Evolutionary conservation across 2,797 vertebrate species (phyloP).

Genomic region (Philypnodon macrostomus): DNA sequence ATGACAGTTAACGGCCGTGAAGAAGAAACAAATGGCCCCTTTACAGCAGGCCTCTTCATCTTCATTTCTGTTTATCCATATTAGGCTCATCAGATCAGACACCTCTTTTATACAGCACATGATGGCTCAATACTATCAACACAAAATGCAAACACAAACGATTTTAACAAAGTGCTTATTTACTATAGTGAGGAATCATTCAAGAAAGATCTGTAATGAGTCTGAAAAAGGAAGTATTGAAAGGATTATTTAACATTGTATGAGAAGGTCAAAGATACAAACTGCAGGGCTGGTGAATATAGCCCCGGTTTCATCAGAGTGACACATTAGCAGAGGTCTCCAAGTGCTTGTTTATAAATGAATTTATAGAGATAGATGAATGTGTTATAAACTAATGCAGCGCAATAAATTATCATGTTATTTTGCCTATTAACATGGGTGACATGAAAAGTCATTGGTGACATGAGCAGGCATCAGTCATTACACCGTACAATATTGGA

Average conservation of each 20-base stretch:
- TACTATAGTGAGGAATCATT: too few relatives aligned
- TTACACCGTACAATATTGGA: neutral
- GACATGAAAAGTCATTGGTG: neutral
- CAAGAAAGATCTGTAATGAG: too few relatives aligned
- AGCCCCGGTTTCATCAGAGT: too few relatives aligned
- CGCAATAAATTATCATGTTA: neutral
- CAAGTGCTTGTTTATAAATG: too few relatives aligned
- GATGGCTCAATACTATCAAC: neutral
- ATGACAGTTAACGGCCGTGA: slow-evolving; percentile 28
- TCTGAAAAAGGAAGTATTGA: too few relatives aligned
- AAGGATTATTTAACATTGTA: too few relatives aligned
- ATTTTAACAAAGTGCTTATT: too few relatives aligned
- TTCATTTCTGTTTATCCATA: slow-evolving; percentile 39
- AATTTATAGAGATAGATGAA: too few relatives aligned
- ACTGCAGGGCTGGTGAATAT: too few relatives aligned
- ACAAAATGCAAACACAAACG: neutral
- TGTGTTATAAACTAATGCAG: too few relatives aligned
- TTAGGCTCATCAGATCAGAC: slow-evolving; percentile 39
- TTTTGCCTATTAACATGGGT: neutral
- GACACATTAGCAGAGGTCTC: too few relatives aligned
- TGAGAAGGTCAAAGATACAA: too few relatives aligned
- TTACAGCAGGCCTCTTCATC: slow-evolving; percentile 9
- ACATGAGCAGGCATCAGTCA: neutral
- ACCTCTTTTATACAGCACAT: slow-evolving; percentile 17
- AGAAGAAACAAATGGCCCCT: slow-evolving; percentile 31